phyloP scores from a whole-genome alignment of 2,888 invertebrate genomes.

The Drosophila barbarae region DNA sequence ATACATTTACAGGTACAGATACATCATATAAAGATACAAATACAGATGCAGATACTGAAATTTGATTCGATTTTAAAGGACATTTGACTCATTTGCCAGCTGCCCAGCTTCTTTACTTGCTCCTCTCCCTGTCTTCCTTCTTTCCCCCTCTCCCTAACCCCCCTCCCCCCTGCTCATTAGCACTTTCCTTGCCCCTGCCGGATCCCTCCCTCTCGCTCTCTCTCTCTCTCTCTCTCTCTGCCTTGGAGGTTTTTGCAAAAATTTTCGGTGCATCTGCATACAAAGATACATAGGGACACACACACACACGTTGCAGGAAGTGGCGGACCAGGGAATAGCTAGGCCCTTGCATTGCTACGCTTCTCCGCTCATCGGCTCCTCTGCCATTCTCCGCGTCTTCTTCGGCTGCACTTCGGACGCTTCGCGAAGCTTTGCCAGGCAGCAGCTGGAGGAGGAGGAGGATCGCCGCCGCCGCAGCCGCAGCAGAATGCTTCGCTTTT shows the following conservation, averaged over 20 bases:
- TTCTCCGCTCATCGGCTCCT: slow-evolving; percentile 9
- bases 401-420: slow-evolving; percentile 29
- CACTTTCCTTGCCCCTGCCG: slow-evolving; percentile 18
- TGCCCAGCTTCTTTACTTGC: slow-evolving; percentile 7
- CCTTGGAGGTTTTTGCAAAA: neutral
- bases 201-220: neutral
- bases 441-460: slow-evolving; percentile 31
- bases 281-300: slow-evolving; percentile 13
- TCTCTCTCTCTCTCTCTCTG: neutral
- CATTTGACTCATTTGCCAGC: slow-evolving; percentile 62
- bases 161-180: slow-evolving; percentile 45
- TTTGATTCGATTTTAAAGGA: slow-evolving; percentile 55
- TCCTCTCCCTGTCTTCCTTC: neutral
- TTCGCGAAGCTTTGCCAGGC: slow-evolving; percentile 30
- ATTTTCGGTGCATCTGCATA: slow-evolving; percentile 43
- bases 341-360: slow-evolving; percentile 9
- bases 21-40: too few species aligned
- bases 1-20: neutral
- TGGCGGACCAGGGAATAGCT: slow-evolving; percentile 37
- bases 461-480: slow-evolving; percentile 11
- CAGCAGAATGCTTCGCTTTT: slow-evolving; percentile 2
- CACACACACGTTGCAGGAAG: slow-evolving; percentile 58
- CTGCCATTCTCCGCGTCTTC: slow-evolving; percentile 14
- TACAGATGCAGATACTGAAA: slow-evolving; percentile 1
- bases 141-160: neutral